Base-by-base conservation (phyloP, 2,113 vertebrate genomes). In the Sylvietta virens region DNA sequence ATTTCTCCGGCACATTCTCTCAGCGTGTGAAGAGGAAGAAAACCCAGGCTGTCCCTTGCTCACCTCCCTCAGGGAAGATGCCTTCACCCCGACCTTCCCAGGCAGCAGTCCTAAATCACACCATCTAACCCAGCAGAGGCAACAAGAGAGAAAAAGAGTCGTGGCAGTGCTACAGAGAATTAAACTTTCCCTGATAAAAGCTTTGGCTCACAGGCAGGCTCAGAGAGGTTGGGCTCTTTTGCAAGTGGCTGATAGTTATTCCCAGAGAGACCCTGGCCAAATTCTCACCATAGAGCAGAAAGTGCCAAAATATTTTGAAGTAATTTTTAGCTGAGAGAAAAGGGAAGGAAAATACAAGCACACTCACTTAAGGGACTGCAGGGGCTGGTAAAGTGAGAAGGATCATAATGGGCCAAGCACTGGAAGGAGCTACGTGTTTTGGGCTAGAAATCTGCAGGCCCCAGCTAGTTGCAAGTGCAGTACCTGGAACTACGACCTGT, bases 131-230 rank as follows among this genome's bases (percentile, higher is more conserved):
- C 82, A 88, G 51, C 17, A 47, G n/a, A 15, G 85, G 35, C 62
- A 92, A 51, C 28, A 31, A 58, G 76, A 91, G n/a, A 64, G n/a
- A 88, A 90, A 90, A 88, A n/a, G 40, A 90, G 30, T 86, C 81
- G 71, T 37, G 1, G 60, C 56, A 88, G 56, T 78, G 64, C 76
- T 92, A 93, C 67, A 81, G 86, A 86, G 85, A 95, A 86, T 92
- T 93, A 76, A 93, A 64, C 51, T 81, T 86, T 39, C 47, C 71
- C n/a, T 1, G 47, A 95, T 95, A 94, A 96, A 95, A 96, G 90
- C 93, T 85, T 66, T 90, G 93, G 74, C 71, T 95, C 90, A 51
- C 87, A 94, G 67, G 60, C 39, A 58, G 47, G 42, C 85, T 86
- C 24, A 2, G 81, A 90, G 66, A 88, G 71, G 42, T 8, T 90